Evolutionary conservation across 2,888 invertebrate genomes (phyloP), one percentile per base, ranked within the genome.

Genomic region (Arctia plantaginis): DNA sequence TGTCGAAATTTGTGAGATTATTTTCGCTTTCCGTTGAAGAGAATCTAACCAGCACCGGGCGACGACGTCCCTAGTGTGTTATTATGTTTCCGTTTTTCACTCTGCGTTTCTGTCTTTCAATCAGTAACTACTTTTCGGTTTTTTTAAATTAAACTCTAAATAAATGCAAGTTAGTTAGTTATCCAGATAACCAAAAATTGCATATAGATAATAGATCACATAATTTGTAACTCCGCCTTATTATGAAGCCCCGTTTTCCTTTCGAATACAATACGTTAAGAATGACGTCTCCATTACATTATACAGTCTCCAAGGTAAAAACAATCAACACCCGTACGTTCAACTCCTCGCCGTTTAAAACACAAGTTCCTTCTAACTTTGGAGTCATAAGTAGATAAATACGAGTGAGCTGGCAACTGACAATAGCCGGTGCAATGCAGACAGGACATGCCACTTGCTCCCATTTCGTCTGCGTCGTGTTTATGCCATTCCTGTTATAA

Each of bases 381-480:
- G 44, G 59, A 65, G 35, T 23, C 47, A 10, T n/a, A 83, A 77
- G 80, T 77, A 77, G 85, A 79, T 81, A 82, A 81, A 85, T 74
- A 77, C 72, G 41, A 51, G 64, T 77, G 79, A 67, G 81, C 78
- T 79, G 81, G 59, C 79, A 71, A 65, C 66, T 76, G 78, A 85
- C 84, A 84, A 80, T 80, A 77, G 78, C 65, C 71, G 72, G 79
- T 81, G 82, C 83, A 84, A 51, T 68, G 65, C 80, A 85, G 82
- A 88, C 93, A 93, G 93, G 93, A 93, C 91, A 91, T 74, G 86
- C 91, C 91, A 92, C 90, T 93, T 93, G 92, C 81, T 86, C 90
- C 82, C 87, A 89, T 89, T 90, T 81, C 69, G 67, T 41, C 77
- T 81, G 77, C 84, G 82, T 80, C 80, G 82, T 75, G 23, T 64